Evolutionary conservation across 2,888 invertebrate genomes (phyloP).

Genomic region (Sipha maydis): DNA sequence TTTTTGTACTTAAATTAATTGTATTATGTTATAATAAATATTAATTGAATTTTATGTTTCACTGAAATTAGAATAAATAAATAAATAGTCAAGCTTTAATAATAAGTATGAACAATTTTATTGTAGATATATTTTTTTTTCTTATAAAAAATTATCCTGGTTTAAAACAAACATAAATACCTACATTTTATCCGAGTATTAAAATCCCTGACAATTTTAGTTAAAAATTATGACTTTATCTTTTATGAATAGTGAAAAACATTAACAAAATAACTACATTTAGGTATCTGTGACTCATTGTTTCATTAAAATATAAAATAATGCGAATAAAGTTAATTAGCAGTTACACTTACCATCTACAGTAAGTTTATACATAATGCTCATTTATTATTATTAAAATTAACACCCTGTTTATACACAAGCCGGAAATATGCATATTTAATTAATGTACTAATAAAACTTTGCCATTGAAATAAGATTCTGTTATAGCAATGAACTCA

Average conservation of each 20-base stretch:
- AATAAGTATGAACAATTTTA: neutral
- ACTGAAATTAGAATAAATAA: neutral
- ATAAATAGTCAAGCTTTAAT: neutral
- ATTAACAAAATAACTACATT: constrained; percentile 33
- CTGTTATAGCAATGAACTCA: neutral
- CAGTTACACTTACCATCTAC: constrained; percentile 31
- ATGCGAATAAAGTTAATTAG: constrained; percentile 47
- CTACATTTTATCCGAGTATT: neutral
- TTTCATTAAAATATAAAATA: constrained; percentile 36
- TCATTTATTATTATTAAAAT: constrained; percentile 48
- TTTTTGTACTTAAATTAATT: no score
- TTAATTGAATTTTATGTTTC: no score
- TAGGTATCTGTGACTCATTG: constrained; percentile 1
- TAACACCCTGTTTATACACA: constrained; percentile 18
- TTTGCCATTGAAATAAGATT: constrained; percentile 26
- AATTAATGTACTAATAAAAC: constrained; percentile 37
- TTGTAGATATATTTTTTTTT: neutral
- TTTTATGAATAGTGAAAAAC: neutral
- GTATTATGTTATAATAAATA: neutral
- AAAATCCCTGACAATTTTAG: neutral
- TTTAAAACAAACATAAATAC: neutral
- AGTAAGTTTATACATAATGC: constrained; percentile 18
- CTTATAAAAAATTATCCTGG: neutral
- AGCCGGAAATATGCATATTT: constrained; percentile 39
- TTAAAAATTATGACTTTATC: constrained; percentile 14